Base-by-base conservation (phyloP, 2,797 vertebrate species). In the Meriones psammophilus region DNA sequence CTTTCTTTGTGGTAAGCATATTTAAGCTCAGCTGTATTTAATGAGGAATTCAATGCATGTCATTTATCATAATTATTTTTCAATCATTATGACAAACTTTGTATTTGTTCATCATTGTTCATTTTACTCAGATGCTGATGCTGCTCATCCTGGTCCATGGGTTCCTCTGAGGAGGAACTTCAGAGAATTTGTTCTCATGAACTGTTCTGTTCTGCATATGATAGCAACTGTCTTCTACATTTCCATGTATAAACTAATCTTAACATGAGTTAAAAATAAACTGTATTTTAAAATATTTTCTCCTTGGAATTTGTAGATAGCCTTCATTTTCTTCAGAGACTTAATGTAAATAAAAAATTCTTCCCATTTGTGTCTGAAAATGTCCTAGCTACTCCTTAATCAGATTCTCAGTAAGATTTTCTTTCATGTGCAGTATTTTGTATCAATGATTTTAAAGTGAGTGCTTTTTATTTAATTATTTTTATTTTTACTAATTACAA, bases 181-280 rank as follows among this genome's bases (percentile, higher is more conserved):
- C 42, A 42, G 26, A 0, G 5, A 33, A 64, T 24, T 54, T 5
- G 36, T 87, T 93, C 68, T 20, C n/a, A 22, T 93, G 66, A 33
- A 42, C 0, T 88, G 0, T 39, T 84, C 78, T 83, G 8, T 39
- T 84, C 78, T 83, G 8, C 88, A 76, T 88, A 66, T 94, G 8
- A 1, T 83, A 88, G 17, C 15, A 56, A 20, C 14, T 77, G 2
- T 33, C 54, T n/a, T 26, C 46, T 39, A 0, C 6, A 30, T 92
- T 96, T 77, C 80, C 42, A 94, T 64, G 79, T 68, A 58, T 46
- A 46, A 66, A 93, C 80, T 71, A 81, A 8, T 81, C n/a, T 92
- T 54, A 91, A 79, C 8, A 54, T 83, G 9, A 80, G 46, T 95
- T 92, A 80, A 0, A 74, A 83, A 14, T 80, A 94, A 24, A 28